These are phyloP conservation scores for Cardiocondyla obscurior DNA, from an alignment of 1,140 invertebrate species.

Conservation along the genomic window DNA sequence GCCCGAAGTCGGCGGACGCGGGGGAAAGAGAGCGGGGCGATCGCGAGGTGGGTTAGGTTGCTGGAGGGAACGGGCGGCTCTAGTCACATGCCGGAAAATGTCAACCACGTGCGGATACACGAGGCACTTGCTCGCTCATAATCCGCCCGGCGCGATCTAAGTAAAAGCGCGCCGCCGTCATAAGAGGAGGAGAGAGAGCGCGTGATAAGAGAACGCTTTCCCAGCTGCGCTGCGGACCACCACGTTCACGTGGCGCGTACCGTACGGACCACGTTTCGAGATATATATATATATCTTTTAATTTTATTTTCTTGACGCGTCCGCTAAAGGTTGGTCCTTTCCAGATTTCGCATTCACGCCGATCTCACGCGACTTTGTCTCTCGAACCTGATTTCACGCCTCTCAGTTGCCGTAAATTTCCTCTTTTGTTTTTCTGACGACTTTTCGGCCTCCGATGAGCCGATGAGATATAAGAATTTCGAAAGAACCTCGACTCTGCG, in stretches of 20 bases:
- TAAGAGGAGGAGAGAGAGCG: slow-evolving; percentile 47
- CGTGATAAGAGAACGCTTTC: slow-evolving; percentile 2
- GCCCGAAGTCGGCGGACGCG: slow-evolving; percentile 13
- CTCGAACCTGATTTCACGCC: too few relatives aligned
- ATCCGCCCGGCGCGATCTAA: slow-evolving; percentile 47
- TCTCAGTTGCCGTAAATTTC: background rate
- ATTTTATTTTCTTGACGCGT: too few relatives aligned
- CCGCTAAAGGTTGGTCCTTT: too few relatives aligned
- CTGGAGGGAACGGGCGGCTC: background rate
- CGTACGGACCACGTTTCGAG: too few relatives aligned
- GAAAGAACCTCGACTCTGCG: background rate
- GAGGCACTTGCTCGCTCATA: slow-evolving; percentile 58
- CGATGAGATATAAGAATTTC: background rate
- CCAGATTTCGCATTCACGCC: background rate
- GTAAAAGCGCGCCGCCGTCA: slow-evolving; percentile 18
- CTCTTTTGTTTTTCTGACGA: background rate
- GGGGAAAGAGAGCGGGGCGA: slow-evolving; percentile 38
- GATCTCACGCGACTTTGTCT: background rate
- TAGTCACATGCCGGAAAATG: slow-evolving; percentile 72
- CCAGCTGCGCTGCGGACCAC: background rate
- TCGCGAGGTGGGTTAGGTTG: background rate
- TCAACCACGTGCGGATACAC: slow-evolving; percentile 71
- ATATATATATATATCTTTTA: too few relatives aligned
- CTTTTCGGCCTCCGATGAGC: background rate
- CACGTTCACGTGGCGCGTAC: slow-evolving; percentile 9